Conservation (phyloP, 2,797 vertebrate species). For the Micrastur ruficollis region DNA sequence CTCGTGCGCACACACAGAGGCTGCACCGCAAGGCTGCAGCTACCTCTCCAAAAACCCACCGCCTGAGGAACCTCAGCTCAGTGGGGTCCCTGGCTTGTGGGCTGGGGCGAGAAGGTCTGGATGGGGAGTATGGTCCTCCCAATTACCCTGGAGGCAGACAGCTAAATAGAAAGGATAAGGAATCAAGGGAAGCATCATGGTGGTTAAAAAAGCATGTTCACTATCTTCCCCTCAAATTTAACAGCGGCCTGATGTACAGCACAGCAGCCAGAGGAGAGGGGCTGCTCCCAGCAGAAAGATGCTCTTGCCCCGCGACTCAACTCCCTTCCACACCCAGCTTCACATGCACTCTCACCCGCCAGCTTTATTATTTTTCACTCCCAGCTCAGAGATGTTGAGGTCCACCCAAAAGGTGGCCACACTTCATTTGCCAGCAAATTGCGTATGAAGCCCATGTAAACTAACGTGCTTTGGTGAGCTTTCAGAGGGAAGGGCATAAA, state of each 20-base stretch:
- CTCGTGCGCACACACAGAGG: neutral
- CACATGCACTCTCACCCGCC: neutral
- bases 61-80: neutral
- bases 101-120: neutral
- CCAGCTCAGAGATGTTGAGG: neutral
- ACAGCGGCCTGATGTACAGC: accelerated
- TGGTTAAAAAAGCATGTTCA: neutral
- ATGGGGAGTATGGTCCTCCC: neutral
- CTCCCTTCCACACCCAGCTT: neutral
- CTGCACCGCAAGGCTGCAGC: neutral
- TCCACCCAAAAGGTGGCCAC: neutral
- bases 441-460: neutral
- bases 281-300: neutral
- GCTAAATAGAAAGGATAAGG: neutral
- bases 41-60: neutral
- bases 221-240: neutral
- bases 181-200: neutral
- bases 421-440: constrained; percentile 28
- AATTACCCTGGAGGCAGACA: neutral
- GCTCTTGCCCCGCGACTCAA: neutral
- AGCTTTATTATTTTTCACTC: neutral
- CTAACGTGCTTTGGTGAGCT: neutral
- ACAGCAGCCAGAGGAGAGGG: accelerated
- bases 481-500: neutral
- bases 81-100: neutral